Conservation (phyloP, 2,888 invertebrate genomes). For the Lomographa bimaculata region DNA sequence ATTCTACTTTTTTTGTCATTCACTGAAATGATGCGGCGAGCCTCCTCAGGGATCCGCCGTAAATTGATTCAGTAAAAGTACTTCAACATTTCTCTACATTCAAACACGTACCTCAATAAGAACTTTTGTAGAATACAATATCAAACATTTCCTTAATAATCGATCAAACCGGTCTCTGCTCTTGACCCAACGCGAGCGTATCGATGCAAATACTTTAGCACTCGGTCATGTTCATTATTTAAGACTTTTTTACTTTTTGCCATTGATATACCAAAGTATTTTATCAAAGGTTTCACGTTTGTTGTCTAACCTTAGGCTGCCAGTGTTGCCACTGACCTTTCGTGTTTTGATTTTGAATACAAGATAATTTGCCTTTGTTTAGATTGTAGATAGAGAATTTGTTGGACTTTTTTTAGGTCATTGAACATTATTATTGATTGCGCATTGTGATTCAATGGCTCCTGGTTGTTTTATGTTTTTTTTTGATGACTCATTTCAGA, state of each 20-base stretch:
- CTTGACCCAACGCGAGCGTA: constrained; percentile 42
- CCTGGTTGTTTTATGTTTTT: too few relatives aligned
- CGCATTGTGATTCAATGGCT: constrained; percentile 18
- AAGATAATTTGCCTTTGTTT: constrained; percentile 30
- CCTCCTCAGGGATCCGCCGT: too few relatives aligned
- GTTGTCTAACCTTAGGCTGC: constrained; percentile 36
- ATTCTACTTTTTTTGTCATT: too few relatives aligned
- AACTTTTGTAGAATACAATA: too few relatives aligned
- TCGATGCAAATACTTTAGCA: constrained; percentile 44
- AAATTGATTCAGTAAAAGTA: too few relatives aligned
- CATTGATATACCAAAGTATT: constrained; percentile 3
- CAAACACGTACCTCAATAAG: too few relatives aligned
- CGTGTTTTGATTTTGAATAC: constrained; percentile 31
- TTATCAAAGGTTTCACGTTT: constrained; percentile 29
- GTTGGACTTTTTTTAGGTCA: constrained; percentile 15
- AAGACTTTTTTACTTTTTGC: constrained; percentile 25
- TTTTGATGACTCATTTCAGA: too few relatives aligned
- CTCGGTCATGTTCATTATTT: constrained; percentile 51
- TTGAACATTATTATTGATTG: constrained; percentile 23
- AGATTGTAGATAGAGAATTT: constrained; percentile 20
- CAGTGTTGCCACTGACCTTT: constrained; percentile 36
- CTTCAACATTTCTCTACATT: too few relatives aligned
- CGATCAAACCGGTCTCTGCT: constrained; percentile 63
- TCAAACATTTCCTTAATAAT: constrained; percentile 50
- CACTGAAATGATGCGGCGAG: too few relatives aligned